A percentile compares a stretch with the other conserved stretches of the same genome.
These are phyloP conservation scores for Karalla daura DNA, from an alignment of 2,797 vertebrate genomes.

Conservation along the genomic window DNA sequence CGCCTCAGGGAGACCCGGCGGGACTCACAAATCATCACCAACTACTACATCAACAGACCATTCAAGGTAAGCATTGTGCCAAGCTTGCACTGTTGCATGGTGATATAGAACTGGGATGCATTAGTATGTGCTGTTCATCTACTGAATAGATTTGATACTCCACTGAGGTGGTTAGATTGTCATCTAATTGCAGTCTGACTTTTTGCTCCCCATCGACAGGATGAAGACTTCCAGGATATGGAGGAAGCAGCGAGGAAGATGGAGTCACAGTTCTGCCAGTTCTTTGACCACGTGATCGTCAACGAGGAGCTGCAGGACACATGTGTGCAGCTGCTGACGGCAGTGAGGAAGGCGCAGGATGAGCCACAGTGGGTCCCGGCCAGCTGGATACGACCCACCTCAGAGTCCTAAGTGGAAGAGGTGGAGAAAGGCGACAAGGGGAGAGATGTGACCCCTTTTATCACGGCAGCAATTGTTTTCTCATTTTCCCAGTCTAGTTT, in stretches of 20 bases:
- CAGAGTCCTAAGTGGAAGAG: conserved; percentile 70
- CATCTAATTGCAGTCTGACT: neutral
- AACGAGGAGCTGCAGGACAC: conserved; percentile 90
- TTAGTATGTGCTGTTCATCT: no score
- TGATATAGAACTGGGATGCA: no score
- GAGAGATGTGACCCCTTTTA: neutral
- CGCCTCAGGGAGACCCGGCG: conserved; percentile 88
- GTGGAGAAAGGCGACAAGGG: neutral
- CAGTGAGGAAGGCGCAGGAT: conserved; percentile 87
- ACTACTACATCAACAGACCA: conserved; percentile 90
- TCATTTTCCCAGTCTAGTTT: neutral
- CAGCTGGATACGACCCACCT: conserved; percentile 88
- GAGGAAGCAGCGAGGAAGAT: conserved; percentile 89
- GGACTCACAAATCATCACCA: conserved; percentile 88
- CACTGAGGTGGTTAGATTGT: neutral
- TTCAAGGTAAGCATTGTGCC: conserved; percentile 86
- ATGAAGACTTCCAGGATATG: conserved; percentile 95
- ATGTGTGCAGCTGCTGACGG: conserved; percentile 83
- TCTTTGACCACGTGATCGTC: conserved; percentile 92
- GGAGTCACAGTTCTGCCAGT: conserved; percentile 90
- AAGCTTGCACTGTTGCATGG: no score
- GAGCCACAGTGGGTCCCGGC: conserved; percentile 95
- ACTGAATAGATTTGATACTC: no score
- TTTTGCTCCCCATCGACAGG: conserved; percentile 78
- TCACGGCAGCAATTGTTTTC: conserved; percentile 12